Percentiles rank a stretch among this genome's conserved stretches.
These are phyloP conservation scores for Condylura cristata DNA, from an alignment of 2,113 vertebrate genomes.

Conservation along the genomic window DNA sequence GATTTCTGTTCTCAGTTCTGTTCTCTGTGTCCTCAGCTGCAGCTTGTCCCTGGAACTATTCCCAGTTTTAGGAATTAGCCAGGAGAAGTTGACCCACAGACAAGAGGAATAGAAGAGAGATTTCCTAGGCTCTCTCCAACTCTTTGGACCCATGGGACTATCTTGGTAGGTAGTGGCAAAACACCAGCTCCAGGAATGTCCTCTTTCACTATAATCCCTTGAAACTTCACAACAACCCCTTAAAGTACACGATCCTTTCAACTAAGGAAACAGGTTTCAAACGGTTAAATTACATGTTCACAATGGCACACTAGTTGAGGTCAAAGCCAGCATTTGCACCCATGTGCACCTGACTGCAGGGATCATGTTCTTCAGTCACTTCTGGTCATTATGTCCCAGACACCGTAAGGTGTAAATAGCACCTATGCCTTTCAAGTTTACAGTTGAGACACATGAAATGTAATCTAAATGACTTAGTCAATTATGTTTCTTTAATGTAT, in stretches of 20 bases:
- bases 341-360: background rate
- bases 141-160: background rate
- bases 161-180: background rate
- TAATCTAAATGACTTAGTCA: background rate
- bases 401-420: background rate
- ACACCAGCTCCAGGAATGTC: background rate
- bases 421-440: background rate
- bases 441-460: background rate
- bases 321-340: background rate
- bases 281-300: background rate
- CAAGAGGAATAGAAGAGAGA: background rate
- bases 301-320: background rate
- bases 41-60: slow-evolving; percentile 72
- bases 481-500: background rate
- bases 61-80: slow-evolving; percentile 64
- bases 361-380: background rate
- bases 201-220: background rate
- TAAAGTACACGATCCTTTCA: background rate
- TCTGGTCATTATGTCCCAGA: background rate
- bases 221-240: background rate
- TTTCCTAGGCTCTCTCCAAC: background rate
- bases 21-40: slow-evolving; percentile 72
- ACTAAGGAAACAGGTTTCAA: background rate
- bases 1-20: slow-evolving; percentile 69
- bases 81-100: slow-evolving; percentile 52